These are phyloP conservation scores for Apodemus agrarius DNA, from an alignment of 2,797 vertebrate genomes.

Conservation along the genomic window DNA sequence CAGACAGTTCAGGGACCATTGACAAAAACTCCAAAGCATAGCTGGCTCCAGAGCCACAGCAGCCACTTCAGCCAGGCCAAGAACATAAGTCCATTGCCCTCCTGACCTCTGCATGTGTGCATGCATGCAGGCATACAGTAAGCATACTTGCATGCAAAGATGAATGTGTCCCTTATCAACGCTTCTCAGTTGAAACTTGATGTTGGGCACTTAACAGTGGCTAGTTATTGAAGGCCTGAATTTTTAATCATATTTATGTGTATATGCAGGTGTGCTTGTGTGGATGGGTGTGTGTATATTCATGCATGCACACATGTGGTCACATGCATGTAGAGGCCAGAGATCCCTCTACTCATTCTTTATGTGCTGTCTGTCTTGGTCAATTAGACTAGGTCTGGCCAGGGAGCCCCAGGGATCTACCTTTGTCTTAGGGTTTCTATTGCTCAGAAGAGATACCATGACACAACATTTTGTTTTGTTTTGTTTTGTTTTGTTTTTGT, in stretches of 20 bases:
- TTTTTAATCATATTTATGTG: neutral
- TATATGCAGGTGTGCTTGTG: neutral
- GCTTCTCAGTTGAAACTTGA: neutral
- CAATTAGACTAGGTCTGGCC: neutral
- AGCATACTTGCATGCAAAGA: neutral
- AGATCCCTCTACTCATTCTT: neutral
- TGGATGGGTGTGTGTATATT: neutral
- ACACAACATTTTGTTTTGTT: no score
- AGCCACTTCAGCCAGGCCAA: neutral
- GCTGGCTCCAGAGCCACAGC: neutral
- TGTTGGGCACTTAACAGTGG: neutral
- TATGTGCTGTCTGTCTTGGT: neutral
- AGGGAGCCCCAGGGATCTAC: neutral
- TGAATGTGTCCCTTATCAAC: neutral
- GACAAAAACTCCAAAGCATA: neutral
- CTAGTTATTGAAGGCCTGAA: neutral
- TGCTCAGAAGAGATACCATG: neutral
- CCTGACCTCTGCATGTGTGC: neutral
- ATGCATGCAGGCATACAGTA: neutral
- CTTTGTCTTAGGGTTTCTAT: neutral
- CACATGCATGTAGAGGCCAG: neutral
- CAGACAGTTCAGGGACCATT: neutral
- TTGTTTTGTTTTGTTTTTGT: no score
- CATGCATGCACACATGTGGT: no score
- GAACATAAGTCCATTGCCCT: neutral